phyloP scores from a whole-genome alignment of 1,140 invertebrate species.

The Radopholus similis region DNA sequence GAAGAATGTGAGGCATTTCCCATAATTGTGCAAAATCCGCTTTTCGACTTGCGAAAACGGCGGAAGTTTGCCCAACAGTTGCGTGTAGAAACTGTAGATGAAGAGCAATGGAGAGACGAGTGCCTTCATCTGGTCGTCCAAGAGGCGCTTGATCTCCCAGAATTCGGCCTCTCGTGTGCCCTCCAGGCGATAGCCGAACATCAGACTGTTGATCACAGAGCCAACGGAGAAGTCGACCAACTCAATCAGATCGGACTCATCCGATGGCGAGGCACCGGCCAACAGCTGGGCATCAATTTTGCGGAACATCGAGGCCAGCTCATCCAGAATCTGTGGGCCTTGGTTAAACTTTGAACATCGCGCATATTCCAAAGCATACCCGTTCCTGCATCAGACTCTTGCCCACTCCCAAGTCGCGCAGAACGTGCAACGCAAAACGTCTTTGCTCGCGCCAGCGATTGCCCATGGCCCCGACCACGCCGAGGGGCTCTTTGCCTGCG shows the following conservation, averaged over 20 bases:
- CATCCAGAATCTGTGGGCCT: slow-evolving; percentile 19
- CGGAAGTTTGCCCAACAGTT: no score
- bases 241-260: slow-evolving; percentile 14
- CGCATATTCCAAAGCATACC: not conserved
- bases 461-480: slow-evolving; percentile 21
- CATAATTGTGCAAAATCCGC: not conserved
- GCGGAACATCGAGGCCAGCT: slow-evolving; percentile 28
- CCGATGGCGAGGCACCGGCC: no score
- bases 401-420: slow-evolving; percentile 42
- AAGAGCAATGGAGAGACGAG: no score
- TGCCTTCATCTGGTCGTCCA: not conserved
- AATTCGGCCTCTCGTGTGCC: not conserved
- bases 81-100: no score
- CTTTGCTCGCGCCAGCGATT: slow-evolving; percentile 37
- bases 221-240: slow-evolving; percentile 25
- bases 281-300: slow-evolving; percentile 28
- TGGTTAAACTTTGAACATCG: not conserved
- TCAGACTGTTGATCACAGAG: slow-evolving; percentile 27
- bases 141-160: not conserved
- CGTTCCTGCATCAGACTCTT: slow-evolving; percentile 39
- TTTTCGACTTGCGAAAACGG: no score
- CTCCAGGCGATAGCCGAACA: slow-evolving; percentile 38
- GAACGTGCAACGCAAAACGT: slow-evolving; percentile 46
- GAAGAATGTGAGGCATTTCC: not conserved
- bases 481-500: slow-evolving; percentile 26